Percentiles rank a stretch among this genome's conserved stretches.
phyloP scores from a whole-genome alignment of 92 coral and sea anemone species.

The Montipora capitata region DNA sequence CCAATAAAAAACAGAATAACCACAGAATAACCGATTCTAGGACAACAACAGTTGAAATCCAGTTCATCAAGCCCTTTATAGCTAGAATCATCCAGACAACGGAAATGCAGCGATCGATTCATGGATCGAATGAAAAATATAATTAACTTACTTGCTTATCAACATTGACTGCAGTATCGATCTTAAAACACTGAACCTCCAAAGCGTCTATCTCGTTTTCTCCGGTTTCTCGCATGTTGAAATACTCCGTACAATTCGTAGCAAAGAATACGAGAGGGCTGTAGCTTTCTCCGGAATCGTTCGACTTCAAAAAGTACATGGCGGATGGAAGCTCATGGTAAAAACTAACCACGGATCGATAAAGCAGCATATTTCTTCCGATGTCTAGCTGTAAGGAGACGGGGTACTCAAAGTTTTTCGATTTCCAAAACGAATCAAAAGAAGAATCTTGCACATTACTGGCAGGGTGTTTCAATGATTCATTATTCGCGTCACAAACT shows the following conservation, averaged over 20 bases:
- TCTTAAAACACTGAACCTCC: constrained; percentile 81
- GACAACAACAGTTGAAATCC: not conserved
- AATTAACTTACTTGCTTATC: constrained; percentile 55
- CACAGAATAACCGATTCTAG: not conserved
- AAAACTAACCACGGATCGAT: constrained; percentile 79
- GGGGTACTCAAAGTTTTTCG: constrained; percentile 84
- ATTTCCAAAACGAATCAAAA: constrained; percentile 89
- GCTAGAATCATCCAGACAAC: constrained; percentile 2
- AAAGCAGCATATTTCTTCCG: constrained; percentile 82
- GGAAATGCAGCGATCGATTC: not conserved
- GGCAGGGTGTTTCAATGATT: constrained; percentile 60
- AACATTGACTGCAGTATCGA: constrained; percentile 62
- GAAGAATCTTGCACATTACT: constrained; percentile 73
- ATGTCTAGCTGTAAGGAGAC: constrained; percentile 85
- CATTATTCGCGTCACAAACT: constrained; percentile 78
- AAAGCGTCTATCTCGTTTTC: constrained; percentile 76
- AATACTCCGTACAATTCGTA: constrained; percentile 80
- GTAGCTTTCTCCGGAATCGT: constrained; percentile 82
- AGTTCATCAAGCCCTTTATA: not conserved
- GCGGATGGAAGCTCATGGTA: constrained; percentile 89
- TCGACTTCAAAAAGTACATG: constrained; percentile 91
- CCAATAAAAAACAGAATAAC: constrained; percentile 8
- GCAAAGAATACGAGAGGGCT: constrained; percentile 74
- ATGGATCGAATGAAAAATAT: too few relatives aligned
- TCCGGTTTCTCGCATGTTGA: constrained; percentile 80